A percentile compares a stretch with the other conserved stretches of the same genome.
phyloP scores from a whole-genome alignment of 2,113 vertebrate species.

The Aix galericulata region DNA sequence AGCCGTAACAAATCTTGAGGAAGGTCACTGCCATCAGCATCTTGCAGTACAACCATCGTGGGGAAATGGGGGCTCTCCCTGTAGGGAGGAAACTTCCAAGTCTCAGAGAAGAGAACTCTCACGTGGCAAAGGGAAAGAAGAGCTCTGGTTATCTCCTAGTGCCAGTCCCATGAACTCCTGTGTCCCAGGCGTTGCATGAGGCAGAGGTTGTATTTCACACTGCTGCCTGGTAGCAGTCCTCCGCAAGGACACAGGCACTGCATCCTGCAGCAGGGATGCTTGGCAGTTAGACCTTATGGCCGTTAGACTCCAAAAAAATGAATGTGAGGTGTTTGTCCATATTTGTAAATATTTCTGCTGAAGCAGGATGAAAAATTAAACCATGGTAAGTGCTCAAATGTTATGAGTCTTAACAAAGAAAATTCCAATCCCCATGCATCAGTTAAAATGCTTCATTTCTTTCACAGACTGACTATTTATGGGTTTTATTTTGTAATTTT shows the following conservation, averaged over 20 bases:
- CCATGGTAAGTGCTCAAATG: neutral
- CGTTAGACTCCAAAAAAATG: neutral
- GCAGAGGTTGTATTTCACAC: neutral
- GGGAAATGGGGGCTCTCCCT: neutral
- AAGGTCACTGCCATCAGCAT: neutral
- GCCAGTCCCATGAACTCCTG: neutral
- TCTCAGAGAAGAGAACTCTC: neutral
- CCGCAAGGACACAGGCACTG: neutral
- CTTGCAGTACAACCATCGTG: neutral
- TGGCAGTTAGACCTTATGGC: neutral
- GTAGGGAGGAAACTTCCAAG: neutral
- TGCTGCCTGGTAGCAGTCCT: neutral
- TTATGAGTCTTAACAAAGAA: neutral
- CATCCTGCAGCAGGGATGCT: neutral
- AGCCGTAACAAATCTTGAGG: conserved; percentile 11
- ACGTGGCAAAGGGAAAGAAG: neutral
- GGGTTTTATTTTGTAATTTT: neutral
- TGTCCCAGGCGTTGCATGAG: neutral
- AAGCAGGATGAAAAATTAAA: neutral
- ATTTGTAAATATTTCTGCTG: neutral
- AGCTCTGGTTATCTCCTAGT: neutral
- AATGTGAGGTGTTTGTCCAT: neutral
- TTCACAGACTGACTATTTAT: neutral
- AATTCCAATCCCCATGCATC: neutral
- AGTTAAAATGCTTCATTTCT: neutral